Evolutionary conservation across 2,113 vertebrate genomes (phyloP).

Genomic region (Empidonax traillii): DNA sequence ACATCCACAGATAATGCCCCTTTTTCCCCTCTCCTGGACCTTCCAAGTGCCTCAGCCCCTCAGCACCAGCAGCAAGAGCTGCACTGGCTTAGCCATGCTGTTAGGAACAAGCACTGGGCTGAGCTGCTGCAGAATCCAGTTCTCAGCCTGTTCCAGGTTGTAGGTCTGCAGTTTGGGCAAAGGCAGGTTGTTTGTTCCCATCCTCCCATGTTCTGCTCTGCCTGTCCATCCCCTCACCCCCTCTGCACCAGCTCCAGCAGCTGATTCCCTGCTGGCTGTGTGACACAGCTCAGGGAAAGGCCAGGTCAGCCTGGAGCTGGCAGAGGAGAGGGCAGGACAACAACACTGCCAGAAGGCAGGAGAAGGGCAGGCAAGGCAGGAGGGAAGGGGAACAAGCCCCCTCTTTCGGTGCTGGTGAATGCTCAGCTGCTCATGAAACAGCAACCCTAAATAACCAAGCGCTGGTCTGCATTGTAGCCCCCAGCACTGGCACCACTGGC

Average conservation of each 20-base stretch:
- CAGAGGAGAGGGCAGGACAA: background rate
- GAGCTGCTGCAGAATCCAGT: background rate
- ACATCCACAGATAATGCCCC: background rate
- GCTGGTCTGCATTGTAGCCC: background rate
- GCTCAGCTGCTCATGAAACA: background rate
- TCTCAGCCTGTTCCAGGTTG: background rate
- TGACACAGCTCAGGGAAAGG: background rate
- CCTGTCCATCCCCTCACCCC: background rate
- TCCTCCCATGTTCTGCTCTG: background rate
- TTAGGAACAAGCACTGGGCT: accelerated
- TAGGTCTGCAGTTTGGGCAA: background rate
- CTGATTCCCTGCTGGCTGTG: background rate
- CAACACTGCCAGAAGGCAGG: background rate
- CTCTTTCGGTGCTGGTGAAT: background rate
- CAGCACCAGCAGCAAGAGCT: background rate
- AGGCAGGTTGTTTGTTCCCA: background rate
- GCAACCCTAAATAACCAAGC: background rate
- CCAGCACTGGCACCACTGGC: background rate
- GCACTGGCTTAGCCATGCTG: background rate
- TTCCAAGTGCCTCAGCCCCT: background rate
- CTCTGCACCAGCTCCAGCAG: background rate
- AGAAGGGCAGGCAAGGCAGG: background rate
- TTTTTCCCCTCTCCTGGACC: background rate
- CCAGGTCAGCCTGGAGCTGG: background rate
- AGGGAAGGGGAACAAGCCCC: background rate